Evolutionary conservation across 2,888 invertebrate genomes (phyloP).

Genomic region (Plagodis pulveraria): DNA sequence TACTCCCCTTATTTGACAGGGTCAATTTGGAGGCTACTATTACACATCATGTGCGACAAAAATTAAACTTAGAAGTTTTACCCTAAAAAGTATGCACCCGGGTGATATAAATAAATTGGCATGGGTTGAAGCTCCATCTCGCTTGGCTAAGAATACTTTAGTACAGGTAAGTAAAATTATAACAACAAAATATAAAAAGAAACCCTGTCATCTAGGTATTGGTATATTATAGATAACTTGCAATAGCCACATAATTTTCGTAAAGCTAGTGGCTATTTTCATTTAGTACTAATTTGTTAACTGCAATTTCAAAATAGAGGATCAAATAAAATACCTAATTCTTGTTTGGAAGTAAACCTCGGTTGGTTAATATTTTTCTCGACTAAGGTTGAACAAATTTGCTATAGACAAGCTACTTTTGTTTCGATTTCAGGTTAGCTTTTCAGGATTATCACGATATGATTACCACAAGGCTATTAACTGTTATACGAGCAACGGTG

Average conservation of each 20-base stretch:
- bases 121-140: slow-evolving; percentile 86
- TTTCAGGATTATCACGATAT: slow-evolving; percentile 49
- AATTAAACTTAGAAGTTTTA: slow-evolving; percentile 78
- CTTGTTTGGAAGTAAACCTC: no score
- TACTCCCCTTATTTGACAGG: slow-evolving; percentile 43
- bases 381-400: no score
- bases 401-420: no score
- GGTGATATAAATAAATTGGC: slow-evolving; percentile 89
- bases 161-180: slow-evolving; percentile 47
- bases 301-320: no score
- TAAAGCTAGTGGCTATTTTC: slow-evolving; percentile 4
- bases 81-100: slow-evolving; percentile 83
- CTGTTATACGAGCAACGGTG: slow-evolving; percentile 18
- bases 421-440: slow-evolving; percentile 46
- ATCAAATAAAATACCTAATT: no score
- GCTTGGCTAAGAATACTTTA: slow-evolving; percentile 32
- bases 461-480: slow-evolving; percentile 47
- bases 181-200: background rate
- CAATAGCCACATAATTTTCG: background rate
- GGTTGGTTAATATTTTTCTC: no score
- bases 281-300: no score
- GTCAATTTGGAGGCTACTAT: slow-evolving; percentile 61
- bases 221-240: background rate
- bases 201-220: no score
- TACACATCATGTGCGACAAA: slow-evolving; percentile 39